Base-by-base conservation (phyloP, 1,140 invertebrate genomes). In the Diorhabda carinulata region DNA sequence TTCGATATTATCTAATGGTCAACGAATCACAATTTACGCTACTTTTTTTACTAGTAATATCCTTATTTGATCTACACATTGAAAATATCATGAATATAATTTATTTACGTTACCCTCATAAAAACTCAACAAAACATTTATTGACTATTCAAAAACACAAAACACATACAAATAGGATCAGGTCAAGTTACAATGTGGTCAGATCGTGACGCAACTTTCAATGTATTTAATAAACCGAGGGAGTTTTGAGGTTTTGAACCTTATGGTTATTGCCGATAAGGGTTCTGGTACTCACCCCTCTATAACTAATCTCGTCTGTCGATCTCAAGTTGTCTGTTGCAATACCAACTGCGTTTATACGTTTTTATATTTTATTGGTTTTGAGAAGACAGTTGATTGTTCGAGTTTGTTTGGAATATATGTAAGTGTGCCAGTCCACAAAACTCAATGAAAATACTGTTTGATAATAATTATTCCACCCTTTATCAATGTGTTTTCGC, bases 131-230 rank as follows among this genome's bases (percentile, higher is more conserved):
- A 52, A 74, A 74, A 76, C 74, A 72, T 74, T 74, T 76, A 76
- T 76, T 72, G 73, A 76, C 73, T 65, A 74, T 71, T 69, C 69
- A 71, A 61, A 65, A 65, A 73, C 64, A 76, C 74, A 76, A 76
- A 76, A 74, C 72, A 72, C 65, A 69, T 73, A 76, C 74, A 76
- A 76, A 76, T 76, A 76, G 74, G 74, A 76, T 76, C 68, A 76
- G 74, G 73, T 76, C 73, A 76, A 70, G 64, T 76, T 72, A 74
- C 74, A 76, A 72, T 76, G 74, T 76, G 74, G 74, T 70, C 72
- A 76, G 70, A 76, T 69, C 72, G 73, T 74, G 67, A 70, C 69
- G 65, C 57, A 70, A 72, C 67, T 70, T 58, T 70, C 74, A 75
- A 75, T 76, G 60, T 70, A 70, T 72, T 74, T 76, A 74, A 69